Evolutionary conservation across 2,113 vertebrate species (phyloP), one percentile per base, ranked within the genome.

Genomic region (Hippopotamus amphibius): DNA sequence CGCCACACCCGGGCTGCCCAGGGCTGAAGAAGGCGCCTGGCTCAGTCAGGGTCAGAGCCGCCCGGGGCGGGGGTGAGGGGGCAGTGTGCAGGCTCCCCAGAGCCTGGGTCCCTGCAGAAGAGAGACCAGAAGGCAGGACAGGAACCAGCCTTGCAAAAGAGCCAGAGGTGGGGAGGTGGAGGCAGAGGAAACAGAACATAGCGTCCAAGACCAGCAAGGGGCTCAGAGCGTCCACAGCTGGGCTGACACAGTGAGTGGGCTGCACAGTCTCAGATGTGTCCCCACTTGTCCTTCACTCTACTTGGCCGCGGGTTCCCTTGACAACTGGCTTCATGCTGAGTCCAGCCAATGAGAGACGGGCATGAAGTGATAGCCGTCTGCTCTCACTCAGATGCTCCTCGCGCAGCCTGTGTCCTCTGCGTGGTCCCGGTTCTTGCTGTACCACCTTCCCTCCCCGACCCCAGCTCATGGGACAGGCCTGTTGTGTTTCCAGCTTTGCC

Each of bases 381-480:
- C 43, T 21, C 9, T 37, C 46, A 46, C 24, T 24, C 15, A 17
- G 21, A 13, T 22, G 59, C 16, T 30, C 57, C 74, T 10, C 12
- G 0, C 16, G 10, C 26, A 0, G 11, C 10, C 59, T 1, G 12
- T 4, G 43, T 17, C 21, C 72, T 24, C n/a, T 43, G 26, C 10
- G 11, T 53, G 7, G 41, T 2, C 66, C 63, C 21, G n/a, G 50
- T 21, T 21, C 30, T 17, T 0, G 0, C 50, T 0, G 13, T 61
- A 3, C 19, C 30, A 0, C 10, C 46, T n/a, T 37, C 26, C 11
- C 11, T 1, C 33, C 4, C 2, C 0, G 7, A 37, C 86, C 86
- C 4, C 6, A 13, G 10, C 88, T 16, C 59, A 11, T 11, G 15
- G 7, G 17, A 24, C 46, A 33, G 61, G 24, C 61, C n/a, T 10